phyloP scores from a whole-genome alignment of 2,797 vertebrate species.

The Mus caroli region DNA sequence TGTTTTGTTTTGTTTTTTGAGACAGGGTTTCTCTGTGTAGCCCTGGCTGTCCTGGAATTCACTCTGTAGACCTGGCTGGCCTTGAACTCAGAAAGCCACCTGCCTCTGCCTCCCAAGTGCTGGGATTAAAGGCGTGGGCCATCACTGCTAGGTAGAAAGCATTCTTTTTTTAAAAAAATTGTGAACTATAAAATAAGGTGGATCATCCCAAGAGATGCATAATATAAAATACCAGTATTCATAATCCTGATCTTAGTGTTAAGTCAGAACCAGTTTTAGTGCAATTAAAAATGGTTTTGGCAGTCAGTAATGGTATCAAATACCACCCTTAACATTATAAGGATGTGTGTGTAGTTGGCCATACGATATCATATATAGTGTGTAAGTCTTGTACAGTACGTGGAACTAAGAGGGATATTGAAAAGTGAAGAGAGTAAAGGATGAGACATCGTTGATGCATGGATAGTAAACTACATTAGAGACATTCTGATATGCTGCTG shows the following conservation, averaged over 20 bases:
- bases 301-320: constrained; percentile 8
- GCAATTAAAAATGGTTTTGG: constrained; percentile 50
- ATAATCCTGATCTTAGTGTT: neutral
- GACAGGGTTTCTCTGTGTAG: no score
- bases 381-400: neutral
- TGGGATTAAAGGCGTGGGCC: no score
- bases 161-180: neutral
- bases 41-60: no score
- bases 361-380: neutral
- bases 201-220: neutral
- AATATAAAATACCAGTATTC: neutral
- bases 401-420: neutral
- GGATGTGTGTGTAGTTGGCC: neutral
- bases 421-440: neutral
- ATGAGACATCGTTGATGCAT: neutral
- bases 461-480: neutral
- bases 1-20: neutral
- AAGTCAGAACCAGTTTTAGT: constrained; percentile 33
- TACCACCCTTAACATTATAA: constrained; percentile 6
- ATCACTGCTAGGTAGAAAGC: neutral
- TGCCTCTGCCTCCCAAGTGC: no score
- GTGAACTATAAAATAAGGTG: neutral
- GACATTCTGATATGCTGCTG: neutral
- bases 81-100: no score
- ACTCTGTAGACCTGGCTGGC: no score